These are phyloP conservation scores for Zapus hudsonius DNA, from an alignment of 2,113 vertebrate genomes.

Conservation along the genomic window DNA sequence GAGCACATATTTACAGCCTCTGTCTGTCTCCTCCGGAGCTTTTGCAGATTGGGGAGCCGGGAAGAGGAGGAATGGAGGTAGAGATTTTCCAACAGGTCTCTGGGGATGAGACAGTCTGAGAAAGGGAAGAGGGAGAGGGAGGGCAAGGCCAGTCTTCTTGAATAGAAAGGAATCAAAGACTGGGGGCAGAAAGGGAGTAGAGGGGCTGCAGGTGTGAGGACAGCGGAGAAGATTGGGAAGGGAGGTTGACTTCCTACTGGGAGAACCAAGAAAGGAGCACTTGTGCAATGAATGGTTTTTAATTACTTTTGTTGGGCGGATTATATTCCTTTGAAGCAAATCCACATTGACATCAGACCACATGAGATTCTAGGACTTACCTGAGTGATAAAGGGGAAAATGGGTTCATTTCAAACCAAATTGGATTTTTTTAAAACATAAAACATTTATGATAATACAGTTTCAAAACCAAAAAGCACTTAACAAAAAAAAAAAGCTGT, in stretches of 20 bases:
- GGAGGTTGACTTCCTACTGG: too few relatives aligned
- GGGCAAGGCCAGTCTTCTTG: background rate
- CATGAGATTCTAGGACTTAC: background rate
- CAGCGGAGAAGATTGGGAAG: background rate
- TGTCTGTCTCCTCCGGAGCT: background rate
- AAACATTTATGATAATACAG: conserved; percentile 45
- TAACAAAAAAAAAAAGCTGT: background rate
- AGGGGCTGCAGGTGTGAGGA: background rate
- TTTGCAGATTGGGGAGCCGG: background rate
- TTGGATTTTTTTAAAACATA: background rate
- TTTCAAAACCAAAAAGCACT: conserved; percentile 23
- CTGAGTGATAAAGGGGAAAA: background rate
- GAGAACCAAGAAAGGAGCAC: too few relatives aligned
- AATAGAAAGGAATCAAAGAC: too few relatives aligned
- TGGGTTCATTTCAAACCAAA: background rate
- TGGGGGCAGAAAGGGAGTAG: background rate
- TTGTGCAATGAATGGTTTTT: conserved; percentile 45
- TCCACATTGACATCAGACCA: background rate
- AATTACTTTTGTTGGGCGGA: conserved; percentile 34
- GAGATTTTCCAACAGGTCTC: background rate
- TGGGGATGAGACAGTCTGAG: background rate
- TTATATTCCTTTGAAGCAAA: conserved; percentile 38
- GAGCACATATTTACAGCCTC: background rate
- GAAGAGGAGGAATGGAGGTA: background rate
- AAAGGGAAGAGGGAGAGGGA: background rate